Percentiles rank a stretch among this genome's conserved stretches.
These are phyloP conservation scores for Limnothrissa miodon DNA, from an alignment of 2,113 vertebrate genomes.

Conservation along the genomic window DNA sequence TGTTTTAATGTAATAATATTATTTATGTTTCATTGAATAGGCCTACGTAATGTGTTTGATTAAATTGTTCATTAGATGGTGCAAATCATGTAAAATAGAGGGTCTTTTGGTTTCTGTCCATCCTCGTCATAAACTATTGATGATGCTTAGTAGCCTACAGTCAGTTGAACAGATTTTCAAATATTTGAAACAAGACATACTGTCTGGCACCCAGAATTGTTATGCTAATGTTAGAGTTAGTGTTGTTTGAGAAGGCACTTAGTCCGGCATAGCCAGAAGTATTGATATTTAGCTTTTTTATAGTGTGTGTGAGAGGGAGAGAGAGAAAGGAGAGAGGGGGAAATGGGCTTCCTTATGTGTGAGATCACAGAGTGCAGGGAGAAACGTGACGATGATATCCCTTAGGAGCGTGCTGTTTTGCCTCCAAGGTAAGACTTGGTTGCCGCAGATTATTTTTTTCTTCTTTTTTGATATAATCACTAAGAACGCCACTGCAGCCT, in stretches of 20 bases:
- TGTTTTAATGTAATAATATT: not conserved
- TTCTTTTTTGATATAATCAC: slow-evolving; percentile 71
- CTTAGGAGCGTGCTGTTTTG: slow-evolving; percentile 69
- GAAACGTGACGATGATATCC: slow-evolving; percentile 63
- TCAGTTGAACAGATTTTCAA: slow-evolving; percentile 15
- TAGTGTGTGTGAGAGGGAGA: slow-evolving; percentile 18
- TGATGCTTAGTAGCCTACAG: slow-evolving; percentile 11
- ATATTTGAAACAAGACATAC: slow-evolving; percentile 4
- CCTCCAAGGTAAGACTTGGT: slow-evolving; percentile 69
- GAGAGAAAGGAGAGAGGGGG: not conserved
- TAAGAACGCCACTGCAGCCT: slow-evolving; percentile 50
- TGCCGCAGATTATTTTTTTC: slow-evolving; percentile 36
- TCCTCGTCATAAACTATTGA: not conserved
- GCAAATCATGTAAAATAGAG: not conserved
- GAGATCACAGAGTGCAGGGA: slow-evolving; percentile 68
- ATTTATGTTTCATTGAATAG: not conserved
- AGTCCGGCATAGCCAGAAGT: slow-evolving; percentile 10
- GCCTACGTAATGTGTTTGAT: not conserved
- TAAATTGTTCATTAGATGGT: not conserved
- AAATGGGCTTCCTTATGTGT: slow-evolving; percentile 24
- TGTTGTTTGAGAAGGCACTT: not conserved
- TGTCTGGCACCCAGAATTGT: slow-evolving; percentile 7
- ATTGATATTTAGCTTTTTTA: slow-evolving; percentile 23
- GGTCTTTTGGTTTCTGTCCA: slow-evolving; percentile 3
- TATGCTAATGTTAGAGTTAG: slow-evolving; percentile 19